A percentile compares a stretch with the other conserved stretches of the same genome.
Evolutionary conservation across 2,797 vertebrate species (phyloP).

Genomic region (Megaceryle alcyon): DNA sequence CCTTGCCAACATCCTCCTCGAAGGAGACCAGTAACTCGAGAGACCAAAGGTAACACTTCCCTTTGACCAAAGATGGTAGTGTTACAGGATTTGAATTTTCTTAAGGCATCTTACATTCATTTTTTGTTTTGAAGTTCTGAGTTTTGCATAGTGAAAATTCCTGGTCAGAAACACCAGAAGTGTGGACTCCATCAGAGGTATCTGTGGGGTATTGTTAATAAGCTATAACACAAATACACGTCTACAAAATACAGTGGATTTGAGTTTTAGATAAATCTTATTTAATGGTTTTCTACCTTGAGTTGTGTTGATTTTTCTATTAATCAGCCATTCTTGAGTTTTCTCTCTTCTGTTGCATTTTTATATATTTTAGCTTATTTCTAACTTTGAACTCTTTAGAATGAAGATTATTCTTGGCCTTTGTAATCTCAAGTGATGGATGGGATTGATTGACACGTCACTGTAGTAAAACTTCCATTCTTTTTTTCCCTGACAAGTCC

Average conservation of each 20-base stretch:
- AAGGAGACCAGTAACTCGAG: slow-evolving; percentile 80
- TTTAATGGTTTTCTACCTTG: background rate
- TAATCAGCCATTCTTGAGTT: background rate
- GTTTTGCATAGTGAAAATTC: background rate
- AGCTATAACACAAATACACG: background rate
- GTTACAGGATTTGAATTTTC: background rate
- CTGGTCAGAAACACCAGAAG: background rate
- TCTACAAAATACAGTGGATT: background rate
- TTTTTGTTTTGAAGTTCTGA: background rate
- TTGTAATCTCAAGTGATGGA: background rate
- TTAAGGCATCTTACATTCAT: background rate
- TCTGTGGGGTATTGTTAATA: background rate
- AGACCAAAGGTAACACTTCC: slow-evolving; percentile 84
- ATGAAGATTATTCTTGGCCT: background rate
- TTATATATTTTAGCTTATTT: background rate
- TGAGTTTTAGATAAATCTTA: background rate
- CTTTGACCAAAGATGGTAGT: background rate
- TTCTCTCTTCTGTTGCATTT: background rate
- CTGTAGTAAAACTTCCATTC: background rate
- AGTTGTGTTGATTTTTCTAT: background rate
- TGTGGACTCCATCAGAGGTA: background rate
- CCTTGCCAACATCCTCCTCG: slow-evolving; percentile 84
- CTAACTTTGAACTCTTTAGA: background rate
- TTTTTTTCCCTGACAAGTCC: background rate
- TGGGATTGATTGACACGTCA: background rate